A percentile compares a stretch with the other conserved stretches of the same genome.
These are phyloP conservation scores for Pseudoatta argentina DNA, from an alignment of 1,140 invertebrate genomes.

Conservation along the genomic window DNA sequence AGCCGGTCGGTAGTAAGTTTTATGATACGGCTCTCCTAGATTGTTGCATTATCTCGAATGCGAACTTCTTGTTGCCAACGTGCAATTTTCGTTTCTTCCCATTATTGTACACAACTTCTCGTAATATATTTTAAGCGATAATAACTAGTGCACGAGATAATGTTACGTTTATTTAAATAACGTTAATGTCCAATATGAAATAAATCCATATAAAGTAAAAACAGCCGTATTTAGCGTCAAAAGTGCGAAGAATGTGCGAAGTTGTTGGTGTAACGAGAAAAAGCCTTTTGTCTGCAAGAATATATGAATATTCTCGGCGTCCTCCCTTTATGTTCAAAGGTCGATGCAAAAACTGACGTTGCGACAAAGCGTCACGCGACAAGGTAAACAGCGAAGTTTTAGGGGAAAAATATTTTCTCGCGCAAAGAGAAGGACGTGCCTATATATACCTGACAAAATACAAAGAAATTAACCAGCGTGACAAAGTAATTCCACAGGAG, in stretches of 20 bases:
- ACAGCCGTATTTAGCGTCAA: not conserved
- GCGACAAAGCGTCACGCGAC: constrained; percentile 33
- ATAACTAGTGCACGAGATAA: not conserved
- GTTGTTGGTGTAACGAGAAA: not conserved
- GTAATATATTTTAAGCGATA: constrained; percentile 23
- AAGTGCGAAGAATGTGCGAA: not conserved
- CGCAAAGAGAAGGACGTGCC: not conserved
- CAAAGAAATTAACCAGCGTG: constrained; percentile 60
- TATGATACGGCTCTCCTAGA: not conserved
- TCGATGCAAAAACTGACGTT: constrained; percentile 14
- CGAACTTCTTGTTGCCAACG: not conserved
- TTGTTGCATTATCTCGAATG: not conserved
- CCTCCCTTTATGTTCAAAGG: not conserved
- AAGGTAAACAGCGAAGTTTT: not conserved
- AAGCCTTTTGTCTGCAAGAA: not conserved
- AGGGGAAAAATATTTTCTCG: constrained; percentile 37
- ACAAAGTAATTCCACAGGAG: constrained; percentile 50
- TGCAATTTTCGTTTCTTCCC: constrained; percentile 1
- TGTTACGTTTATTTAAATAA: not conserved
- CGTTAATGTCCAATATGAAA: not conserved
- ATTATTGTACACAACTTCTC: constrained; percentile 1
- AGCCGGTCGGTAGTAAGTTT: not conserved
- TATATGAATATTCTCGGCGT: not conserved
- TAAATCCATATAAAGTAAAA: not conserved
- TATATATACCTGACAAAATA: constrained; percentile 11